Evolutionary conservation across 2,888 invertebrate genomes (phyloP), one percentile per base, ranked within the genome.

Genomic region (Leucozona laternaria): DNA sequence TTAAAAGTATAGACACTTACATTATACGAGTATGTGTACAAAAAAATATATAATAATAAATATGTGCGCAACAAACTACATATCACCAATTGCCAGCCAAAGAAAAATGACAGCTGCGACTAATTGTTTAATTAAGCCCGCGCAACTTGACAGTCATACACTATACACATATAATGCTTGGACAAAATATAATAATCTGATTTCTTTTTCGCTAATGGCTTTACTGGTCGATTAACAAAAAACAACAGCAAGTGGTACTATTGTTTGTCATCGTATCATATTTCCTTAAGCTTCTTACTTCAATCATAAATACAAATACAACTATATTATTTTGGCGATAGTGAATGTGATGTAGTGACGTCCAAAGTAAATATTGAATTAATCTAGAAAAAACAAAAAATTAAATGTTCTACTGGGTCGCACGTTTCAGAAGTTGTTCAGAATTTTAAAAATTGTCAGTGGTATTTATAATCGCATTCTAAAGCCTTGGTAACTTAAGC

Each of bases 1-100:
- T 66, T 71, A 45, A 34, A 40, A 43, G 4, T 28, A 8, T n/a
- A 28, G 15, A 53, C 3, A 13, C 4, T 13, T 22, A 22, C 7
- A 22, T n/a, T n/a, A n/a, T n/a, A n/a, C n/a, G n/a, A n/a, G n/a
- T 11, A 22, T 17, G 17, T 15, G n/a, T 7, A 15, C 15, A 25
- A 37, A 71, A 66, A 72, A 57, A 57, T n/a, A n/a, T n/a, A 37
- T 83, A 75, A 75, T 75, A 70, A 83, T 79, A 79, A 70, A 83
- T 79, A 79, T 22, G 11, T 70, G 60, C 60, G 43, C 45, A 37
- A 45, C 13, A 17, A 11, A 64, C 13, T 20, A 37, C 10, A 1
- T 37, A 53, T 20, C 20, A 10, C 31, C 43, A 62, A 37, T 34
- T 55, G 31, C 5, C 20, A 34, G 31, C 43, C 15, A 75, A 70